Conservation (phyloP, 2,888 invertebrate genomes). For the Cephus pulcher region DNA sequence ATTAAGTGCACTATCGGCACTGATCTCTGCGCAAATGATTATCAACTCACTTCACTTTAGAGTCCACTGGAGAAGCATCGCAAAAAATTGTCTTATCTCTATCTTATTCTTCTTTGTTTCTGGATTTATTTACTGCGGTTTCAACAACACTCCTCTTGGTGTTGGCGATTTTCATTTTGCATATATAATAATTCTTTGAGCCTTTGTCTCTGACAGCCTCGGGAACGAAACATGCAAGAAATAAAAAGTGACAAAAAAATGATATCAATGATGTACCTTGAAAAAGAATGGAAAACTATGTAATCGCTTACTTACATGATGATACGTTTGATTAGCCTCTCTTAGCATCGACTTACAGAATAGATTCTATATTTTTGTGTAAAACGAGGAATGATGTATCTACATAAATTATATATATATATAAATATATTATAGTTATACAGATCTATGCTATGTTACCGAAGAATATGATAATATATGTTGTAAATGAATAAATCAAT, state of each 20-base stretch:
- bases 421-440: constrained; percentile 45
- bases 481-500: constrained; percentile 64
- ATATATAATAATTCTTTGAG: neutral
- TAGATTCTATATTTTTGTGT: constrained; percentile 66
- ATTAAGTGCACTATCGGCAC: neutral
- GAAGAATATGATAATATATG: constrained; percentile 61
- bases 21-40: neutral
- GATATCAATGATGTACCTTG: constrained; percentile 21
- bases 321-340: constrained; percentile 48
- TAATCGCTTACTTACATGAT: constrained; percentile 17
- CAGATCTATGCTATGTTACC: constrained; percentile 63
- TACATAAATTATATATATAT: constrained; percentile 49
- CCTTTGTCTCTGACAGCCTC: neutral
- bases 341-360: constrained; percentile 51
- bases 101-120: neutral
- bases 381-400: constrained; percentile 55
- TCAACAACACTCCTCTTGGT: neutral
- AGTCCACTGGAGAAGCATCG: neutral
- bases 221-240: neutral
- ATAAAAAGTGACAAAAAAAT: neutral
- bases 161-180: neutral
- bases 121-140: neutral
- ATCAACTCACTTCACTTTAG: neutral
- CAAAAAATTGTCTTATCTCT: neutral
- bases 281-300: constrained; percentile 18